Conservation (phyloP, 1,140 invertebrate species). For the Archivesica marissinica region DNA sequence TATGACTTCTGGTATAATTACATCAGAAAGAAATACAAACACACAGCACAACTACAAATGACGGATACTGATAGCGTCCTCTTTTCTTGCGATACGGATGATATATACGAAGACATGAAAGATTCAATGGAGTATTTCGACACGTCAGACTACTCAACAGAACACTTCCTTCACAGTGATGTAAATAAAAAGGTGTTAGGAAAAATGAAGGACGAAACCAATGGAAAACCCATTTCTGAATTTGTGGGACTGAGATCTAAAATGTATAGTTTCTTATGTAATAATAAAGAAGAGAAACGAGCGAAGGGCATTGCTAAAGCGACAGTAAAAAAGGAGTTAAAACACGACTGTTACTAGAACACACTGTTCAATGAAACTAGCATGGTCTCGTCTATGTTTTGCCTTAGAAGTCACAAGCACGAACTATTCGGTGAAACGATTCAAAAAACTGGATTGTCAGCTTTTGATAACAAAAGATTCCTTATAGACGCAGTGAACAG, state of each 20-base stretch:
- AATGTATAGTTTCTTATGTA: constrained; percentile 38
- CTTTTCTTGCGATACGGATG: constrained; percentile 80
- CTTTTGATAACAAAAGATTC: constrained; percentile 43
- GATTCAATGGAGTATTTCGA: constrained; percentile 44
- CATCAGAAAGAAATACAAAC: constrained; percentile 70
- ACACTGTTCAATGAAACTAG: constrained; percentile 5
- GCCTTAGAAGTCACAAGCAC: constrained; percentile 30
- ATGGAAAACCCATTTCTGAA: constrained; percentile 65
- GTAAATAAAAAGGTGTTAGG: constrained; percentile 85
- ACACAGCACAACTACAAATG: constrained; percentile 72
- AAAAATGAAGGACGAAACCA: constrained; percentile 85
- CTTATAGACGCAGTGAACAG: background rate
- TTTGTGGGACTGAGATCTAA: constrained; percentile 28
- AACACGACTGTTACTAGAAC: constrained; percentile 9
- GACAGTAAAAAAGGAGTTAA: constrained; percentile 16
- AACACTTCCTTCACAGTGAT: constrained; percentile 53
- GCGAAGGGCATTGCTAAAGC: constrained; percentile 57
- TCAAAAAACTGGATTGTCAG: constrained; percentile 1
- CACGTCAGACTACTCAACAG: constrained; percentile 60
- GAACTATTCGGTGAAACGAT: constrained; percentile 16
- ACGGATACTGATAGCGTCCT: constrained; percentile 84
- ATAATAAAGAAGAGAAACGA: constrained; percentile 68
- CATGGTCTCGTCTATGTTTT: constrained; percentile 2
- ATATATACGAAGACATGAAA: constrained; percentile 82
- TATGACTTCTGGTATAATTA: constrained; percentile 77